Evolutionary conservation across 2,797 vertebrate species (phyloP).

Genomic region (Eulemur coronatus): DNA sequence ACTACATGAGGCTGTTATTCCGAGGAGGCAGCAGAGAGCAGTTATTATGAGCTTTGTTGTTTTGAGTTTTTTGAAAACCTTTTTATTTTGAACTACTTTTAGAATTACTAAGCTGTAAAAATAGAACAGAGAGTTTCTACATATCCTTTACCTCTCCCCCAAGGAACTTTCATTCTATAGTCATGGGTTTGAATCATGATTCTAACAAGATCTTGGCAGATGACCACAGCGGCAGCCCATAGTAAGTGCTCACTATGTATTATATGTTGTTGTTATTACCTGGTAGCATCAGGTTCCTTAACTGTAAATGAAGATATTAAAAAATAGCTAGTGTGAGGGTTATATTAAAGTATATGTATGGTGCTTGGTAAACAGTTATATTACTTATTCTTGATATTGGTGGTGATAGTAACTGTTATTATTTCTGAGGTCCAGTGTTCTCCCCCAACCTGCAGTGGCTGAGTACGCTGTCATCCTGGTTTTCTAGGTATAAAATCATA

Average conservation of each 20-base stretch:
- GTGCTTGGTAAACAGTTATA: neutral
- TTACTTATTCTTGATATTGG: neutral
- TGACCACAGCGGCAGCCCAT: fast-evolving
- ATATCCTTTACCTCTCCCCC: neutral
- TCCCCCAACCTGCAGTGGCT: neutral
- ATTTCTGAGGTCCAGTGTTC: neutral
- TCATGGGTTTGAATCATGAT: neutral
- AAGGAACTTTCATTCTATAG: neutral
- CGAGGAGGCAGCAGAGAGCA: neutral
- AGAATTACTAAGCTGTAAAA: neutral
- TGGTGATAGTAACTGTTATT: neutral
- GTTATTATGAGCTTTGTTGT: neutral
- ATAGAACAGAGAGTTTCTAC: neutral
- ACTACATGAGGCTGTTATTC: no score
- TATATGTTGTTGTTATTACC: neutral
- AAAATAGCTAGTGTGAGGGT: neutral
- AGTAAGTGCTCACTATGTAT: neutral
- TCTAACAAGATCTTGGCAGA: neutral
- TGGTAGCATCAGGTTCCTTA: neutral
- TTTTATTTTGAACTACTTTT: neutral
- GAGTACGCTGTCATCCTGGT: neutral
- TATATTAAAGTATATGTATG: neutral
- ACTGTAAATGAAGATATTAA: neutral
- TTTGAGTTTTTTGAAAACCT: neutral
- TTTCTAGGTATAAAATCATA: neutral